Base-by-base conservation (phyloP, 1,140 invertebrate species). In the Procambarus virginalis region DNA sequence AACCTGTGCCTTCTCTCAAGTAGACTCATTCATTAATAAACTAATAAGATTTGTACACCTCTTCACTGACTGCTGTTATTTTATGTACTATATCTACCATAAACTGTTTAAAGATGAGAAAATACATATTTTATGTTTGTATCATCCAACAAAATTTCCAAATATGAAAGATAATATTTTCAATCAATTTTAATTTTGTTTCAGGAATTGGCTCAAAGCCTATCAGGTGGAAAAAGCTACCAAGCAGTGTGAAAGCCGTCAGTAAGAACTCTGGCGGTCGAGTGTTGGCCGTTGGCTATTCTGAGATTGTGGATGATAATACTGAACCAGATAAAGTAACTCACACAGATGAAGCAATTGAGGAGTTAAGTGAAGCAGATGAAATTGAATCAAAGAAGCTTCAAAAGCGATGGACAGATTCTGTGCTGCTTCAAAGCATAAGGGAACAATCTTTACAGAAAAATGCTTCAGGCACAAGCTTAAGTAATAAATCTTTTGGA, bases 221-320 rank as follows among this genome's bases (percentile, higher is more conserved):
- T 55, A 88, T 88, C 48, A 88, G 81, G n/a, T 88, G 86, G 86
- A 88, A 88, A 64, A 79, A 88, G 64, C 22, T 88, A 0, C 86
- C 86, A 3, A 73, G 46, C 22, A 75, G 46, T 8, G 51, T 88
- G 70, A 88, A 88, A 73, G 86, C 78, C 17, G 51, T 88, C 86
- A 88, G 68, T 55, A 88, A 78, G 45, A 4, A 46, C 3, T 80
- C 86, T 14, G 86, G 86, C 3, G 78, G 48, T 14, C 48, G 78
- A 64, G 51, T 88, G 12, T 46, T 88, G 22, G 86, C 86, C 17
- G 79, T 88, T 20, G 86, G 60, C 6, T 81, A 73, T 73, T 2
- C n/a, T 34, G 10, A 34, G 64, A 60, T 20, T 45, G n/a, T 34
- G 14, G 64, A 82, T 8, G 68, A 80, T 22, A 45, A 34, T 14